Percentiles rank a stretch among this genome's conserved stretches.
These are phyloP conservation scores for Neogobius melanostomus DNA, from an alignment of 2,113 vertebrate species.

Conservation along the genomic window DNA sequence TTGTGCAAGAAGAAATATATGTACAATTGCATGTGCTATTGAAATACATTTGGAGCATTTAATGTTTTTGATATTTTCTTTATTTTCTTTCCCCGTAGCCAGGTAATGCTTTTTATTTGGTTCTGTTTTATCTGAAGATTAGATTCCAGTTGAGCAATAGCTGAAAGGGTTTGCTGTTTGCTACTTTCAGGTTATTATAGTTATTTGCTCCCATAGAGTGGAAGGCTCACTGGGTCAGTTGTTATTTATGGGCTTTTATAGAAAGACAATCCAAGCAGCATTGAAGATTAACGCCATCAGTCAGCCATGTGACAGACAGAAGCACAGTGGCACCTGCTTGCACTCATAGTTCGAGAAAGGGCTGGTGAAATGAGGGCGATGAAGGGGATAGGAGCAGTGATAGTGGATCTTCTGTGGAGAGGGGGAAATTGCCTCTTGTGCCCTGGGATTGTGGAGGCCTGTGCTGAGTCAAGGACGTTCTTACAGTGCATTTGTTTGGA, in stretches of 20 bases:
- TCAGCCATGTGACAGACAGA: slow-evolving; percentile 29
- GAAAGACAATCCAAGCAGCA: slow-evolving; percentile 34
- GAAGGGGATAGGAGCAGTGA: slow-evolving; percentile 6
- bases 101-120: slow-evolving; percentile 5
- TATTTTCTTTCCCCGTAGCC: too few species aligned
- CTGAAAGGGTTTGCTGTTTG: slow-evolving; percentile 14
- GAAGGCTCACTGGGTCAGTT: slow-evolving; percentile 31
- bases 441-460: slow-evolving; percentile 5
- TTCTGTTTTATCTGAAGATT: slow-evolving; percentile 20
- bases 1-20: too few species aligned
- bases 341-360: slow-evolving; percentile 16
- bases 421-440: slow-evolving; percentile 18
- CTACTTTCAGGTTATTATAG: slow-evolving; percentile 23
- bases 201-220: slow-evolving; percentile 27
- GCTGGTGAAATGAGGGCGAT: slow-evolving; percentile 17
- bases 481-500: slow-evolving; percentile 16
- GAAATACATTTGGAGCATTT: too few species aligned
- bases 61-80: too few species aligned
- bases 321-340: slow-evolving; percentile 20
- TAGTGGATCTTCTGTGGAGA: slow-evolving; percentile 13
- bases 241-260: slow-evolving; percentile 53
- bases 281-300: slow-evolving; percentile 53
- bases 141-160: slow-evolving; percentile 16
- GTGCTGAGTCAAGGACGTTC: slow-evolving; percentile 23
- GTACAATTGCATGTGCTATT: too few species aligned